These are phyloP conservation scores for Cottus gobio DNA, from an alignment of 2,113 vertebrate genomes.

Conservation along the genomic window DNA sequence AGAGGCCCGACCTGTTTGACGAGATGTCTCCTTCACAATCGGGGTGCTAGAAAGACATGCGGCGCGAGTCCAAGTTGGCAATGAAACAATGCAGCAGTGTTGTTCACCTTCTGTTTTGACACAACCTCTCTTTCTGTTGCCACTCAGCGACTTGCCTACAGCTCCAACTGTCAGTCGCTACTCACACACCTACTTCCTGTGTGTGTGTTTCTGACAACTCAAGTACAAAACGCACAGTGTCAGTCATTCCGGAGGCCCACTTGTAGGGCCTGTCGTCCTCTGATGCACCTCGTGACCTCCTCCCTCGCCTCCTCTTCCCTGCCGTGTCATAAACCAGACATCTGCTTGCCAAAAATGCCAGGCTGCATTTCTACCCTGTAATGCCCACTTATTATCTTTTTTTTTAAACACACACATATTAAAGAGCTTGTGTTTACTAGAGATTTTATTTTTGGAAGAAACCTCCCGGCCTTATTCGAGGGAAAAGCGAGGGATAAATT, in stretches of 20 bases:
- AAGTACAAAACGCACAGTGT: background rate
- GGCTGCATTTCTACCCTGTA: conserved; percentile 55
- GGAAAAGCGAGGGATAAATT: conserved; percentile 63
- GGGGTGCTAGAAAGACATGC: background rate
- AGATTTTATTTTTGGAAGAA: conserved; percentile 69
- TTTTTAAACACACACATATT: conserved; percentile 55
- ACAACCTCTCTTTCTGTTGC: conserved; percentile 28
- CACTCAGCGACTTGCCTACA: conserved; percentile 15
- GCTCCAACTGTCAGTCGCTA: background rate
- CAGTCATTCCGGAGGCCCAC: background rate
- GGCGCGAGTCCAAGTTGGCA: conserved; percentile 44
- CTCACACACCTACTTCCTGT: background rate
- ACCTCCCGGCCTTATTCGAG: conserved; percentile 55
- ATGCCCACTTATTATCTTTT: conserved; percentile 43
- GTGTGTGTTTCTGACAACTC: background rate
- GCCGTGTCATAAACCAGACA: conserved; percentile 34
- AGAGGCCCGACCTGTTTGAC: conserved; percentile 45
- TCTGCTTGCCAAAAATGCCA: conserved; percentile 46
- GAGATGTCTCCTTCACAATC: conserved; percentile 13
- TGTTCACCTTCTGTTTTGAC: conserved; percentile 48
- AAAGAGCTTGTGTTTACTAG: conserved; percentile 66
- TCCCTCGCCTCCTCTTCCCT: background rate
- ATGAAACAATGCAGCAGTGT: conserved; percentile 61
- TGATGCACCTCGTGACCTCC: conserved; percentile 38
- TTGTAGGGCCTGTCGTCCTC: background rate